Conservation (phyloP, 2,888 invertebrate genomes). For the Nephrocerus scutellatus region DNA sequence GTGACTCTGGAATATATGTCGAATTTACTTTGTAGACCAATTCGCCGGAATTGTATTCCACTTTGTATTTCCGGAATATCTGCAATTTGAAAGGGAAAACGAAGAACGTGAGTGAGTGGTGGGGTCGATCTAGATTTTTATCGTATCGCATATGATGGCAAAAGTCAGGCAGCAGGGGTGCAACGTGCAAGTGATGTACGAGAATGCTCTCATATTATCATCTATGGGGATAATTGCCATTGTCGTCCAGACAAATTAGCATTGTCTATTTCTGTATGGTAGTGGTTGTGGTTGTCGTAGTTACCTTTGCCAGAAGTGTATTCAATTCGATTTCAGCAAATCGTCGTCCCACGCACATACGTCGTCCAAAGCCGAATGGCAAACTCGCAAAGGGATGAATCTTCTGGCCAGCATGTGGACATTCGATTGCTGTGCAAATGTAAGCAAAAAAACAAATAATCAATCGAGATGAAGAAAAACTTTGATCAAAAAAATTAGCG, state of each 20-base stretch:
- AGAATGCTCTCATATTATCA: too few relatives aligned
- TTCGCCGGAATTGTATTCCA: slow-evolving; percentile 61
- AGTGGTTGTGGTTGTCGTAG: too few relatives aligned
- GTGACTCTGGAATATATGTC: slow-evolving; percentile 66
- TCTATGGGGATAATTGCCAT: too few relatives aligned
- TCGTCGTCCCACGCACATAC: slow-evolving; percentile 71
- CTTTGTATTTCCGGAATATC: slow-evolving; percentile 64
- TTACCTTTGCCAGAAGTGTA: slow-evolving; percentile 65
- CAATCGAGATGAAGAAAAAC: neutral
- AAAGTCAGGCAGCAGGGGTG: too few relatives aligned
- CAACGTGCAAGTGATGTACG: too few relatives aligned
- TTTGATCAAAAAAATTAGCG: too few relatives aligned
- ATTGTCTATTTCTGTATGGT: too few relatives aligned
- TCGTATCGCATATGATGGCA: too few relatives aligned
- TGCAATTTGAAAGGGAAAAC: slow-evolving; percentile 43
- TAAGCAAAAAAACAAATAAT: slow-evolving; percentile 1
- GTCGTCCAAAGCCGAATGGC: slow-evolving; percentile 69
- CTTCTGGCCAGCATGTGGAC: slow-evolving; percentile 49
- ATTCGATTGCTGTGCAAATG: slow-evolving; percentile 21
- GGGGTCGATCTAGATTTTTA: too few relatives aligned
- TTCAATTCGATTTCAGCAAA: slow-evolving; percentile 77
- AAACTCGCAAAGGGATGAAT: slow-evolving; percentile 69
- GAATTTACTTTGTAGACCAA: slow-evolving; percentile 66
- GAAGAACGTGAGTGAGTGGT: slow-evolving; percentile 1
- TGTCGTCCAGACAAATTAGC: too few relatives aligned